Evolutionary conservation across 2,888 invertebrate species (phyloP), one percentile per base, ranked within the genome.

Genomic region (Dynastes maya): DNA sequence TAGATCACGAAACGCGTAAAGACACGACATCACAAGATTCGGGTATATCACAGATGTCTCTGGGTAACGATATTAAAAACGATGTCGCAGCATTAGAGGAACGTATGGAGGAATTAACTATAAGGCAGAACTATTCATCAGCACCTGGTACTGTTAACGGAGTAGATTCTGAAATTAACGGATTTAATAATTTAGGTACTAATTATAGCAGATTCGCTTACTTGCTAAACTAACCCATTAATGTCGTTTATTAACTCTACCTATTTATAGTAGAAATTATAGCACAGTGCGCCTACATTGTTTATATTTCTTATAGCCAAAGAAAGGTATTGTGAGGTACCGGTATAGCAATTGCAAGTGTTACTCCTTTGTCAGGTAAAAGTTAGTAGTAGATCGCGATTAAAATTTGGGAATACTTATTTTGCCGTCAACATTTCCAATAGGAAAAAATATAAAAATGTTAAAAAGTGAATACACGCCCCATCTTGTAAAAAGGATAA

Each of bases 41-140:
- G 6, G 97, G 97, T 3, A 97, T 97, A 84, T 95, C 95, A 81
- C 96, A 96, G 89, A 95, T 95, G 94, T 94, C 94, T 0, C 91
- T 89, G 29, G 89, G 89, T 61, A 88, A 88, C 77, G 91, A 91
- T 83, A 87, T 90, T 64, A 88, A 88, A 80, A 87, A 85, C 82
- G 89, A 88, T 78, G 85, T 88, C 29, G 90, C 90, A n/a, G 89
- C 89, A 58, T 86, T 91, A n/a, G 91, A 91, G 83, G 92, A 92
- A 83, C 88, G 90, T 82, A 88, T 91, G 85, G 91, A 91, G 83
- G 90, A 90, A 61, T 85, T 91, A 45, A 88, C 88, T 22, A 84
- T 90, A 51, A 83, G 84, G 78, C 80, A 84, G n/a, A 85, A 84
- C 77, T 86, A 85, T 82, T 81, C 83, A 61, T 68, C 80, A 58